Conservation (phyloP, 1,140 invertebrate species). For the Charaxes varanes region DNA sequence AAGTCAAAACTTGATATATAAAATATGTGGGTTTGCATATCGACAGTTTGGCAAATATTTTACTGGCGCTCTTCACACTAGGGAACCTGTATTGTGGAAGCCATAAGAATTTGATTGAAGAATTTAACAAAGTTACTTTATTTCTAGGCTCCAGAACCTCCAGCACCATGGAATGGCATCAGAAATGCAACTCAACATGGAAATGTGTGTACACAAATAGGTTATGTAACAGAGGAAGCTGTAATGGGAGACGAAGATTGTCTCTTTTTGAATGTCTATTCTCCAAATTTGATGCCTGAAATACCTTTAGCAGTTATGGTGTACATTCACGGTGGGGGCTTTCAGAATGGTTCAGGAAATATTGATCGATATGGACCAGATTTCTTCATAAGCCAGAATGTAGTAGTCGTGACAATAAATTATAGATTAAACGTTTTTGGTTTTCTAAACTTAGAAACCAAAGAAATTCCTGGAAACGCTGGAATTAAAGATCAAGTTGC, state of each 20-base stretch:
- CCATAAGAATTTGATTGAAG: too few relatives aligned
- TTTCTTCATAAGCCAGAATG: constrained; percentile 76
- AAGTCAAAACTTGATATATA: too few relatives aligned
- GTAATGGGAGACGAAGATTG: constrained; percentile 56
- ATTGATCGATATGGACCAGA: constrained; percentile 74
- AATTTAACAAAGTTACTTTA: not conserved
- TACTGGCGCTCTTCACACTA: too few relatives aligned
- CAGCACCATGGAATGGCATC: constrained; percentile 34
- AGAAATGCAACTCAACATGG: constrained; percentile 33
- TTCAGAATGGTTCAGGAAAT: constrained; percentile 40
- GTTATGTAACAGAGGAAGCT: constrained; percentile 24
- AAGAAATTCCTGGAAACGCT: constrained; percentile 60
- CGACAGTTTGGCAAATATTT: too few relatives aligned
- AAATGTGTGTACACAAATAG: constrained; percentile 37
- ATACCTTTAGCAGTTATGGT: constrained; percentile 62
- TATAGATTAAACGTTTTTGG: constrained; percentile 80
- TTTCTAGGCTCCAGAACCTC: constrained; percentile 61
- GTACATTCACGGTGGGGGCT: constrained; percentile 72
- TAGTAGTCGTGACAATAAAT: constrained; percentile 81
- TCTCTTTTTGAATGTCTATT: constrained; percentile 62
- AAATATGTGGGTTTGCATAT: too few relatives aligned
- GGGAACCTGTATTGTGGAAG: too few relatives aligned
- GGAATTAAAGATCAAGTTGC: constrained; percentile 52
- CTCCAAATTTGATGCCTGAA: constrained; percentile 35
- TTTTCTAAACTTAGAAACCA: constrained; percentile 68